Conservation (phyloP, 2,113 vertebrate species). For the Dipodomys stephensi region DNA sequence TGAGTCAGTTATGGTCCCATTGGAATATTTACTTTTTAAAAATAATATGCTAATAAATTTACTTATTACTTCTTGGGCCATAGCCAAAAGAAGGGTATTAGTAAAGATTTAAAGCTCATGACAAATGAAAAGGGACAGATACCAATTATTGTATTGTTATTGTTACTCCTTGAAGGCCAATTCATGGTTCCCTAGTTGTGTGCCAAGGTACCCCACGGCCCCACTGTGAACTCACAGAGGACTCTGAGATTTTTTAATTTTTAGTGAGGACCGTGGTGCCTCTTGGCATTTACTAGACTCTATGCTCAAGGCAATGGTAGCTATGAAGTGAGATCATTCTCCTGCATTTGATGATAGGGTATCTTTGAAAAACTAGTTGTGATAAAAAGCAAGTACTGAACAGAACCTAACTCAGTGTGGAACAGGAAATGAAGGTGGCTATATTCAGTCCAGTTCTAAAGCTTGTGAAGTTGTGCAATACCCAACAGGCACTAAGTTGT, state of each 20-base stretch:
- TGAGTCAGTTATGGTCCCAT: neutral
- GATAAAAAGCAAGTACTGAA: neutral
- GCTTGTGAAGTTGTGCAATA: neutral
- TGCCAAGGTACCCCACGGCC: neutral
- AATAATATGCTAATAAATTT: neutral
- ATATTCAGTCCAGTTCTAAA: neutral
- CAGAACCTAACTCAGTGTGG: neutral
- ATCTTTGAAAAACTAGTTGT: neutral
- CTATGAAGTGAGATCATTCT: neutral
- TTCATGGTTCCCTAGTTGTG: neutral
- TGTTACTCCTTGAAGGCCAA: neutral
- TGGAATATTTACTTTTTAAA: slow-evolving; percentile 26
- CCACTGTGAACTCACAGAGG: neutral
- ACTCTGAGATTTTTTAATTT: neutral
- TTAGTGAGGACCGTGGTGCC: neutral
- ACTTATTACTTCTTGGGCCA: neutral
- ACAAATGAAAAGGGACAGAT: slow-evolving; percentile 31
- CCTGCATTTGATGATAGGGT: neutral
- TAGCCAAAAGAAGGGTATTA: neutral
- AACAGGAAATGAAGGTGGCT: neutral
- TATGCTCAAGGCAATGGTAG: neutral
- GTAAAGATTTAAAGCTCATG: neutral
- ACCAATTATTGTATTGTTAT: neutral
- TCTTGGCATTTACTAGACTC: neutral
- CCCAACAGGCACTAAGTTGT: neutral